Evolutionary conservation across 1,140 invertebrate genomes (phyloP), one percentile per base, ranked within the genome.

Genomic region (Euborellia annulipes): DNA sequence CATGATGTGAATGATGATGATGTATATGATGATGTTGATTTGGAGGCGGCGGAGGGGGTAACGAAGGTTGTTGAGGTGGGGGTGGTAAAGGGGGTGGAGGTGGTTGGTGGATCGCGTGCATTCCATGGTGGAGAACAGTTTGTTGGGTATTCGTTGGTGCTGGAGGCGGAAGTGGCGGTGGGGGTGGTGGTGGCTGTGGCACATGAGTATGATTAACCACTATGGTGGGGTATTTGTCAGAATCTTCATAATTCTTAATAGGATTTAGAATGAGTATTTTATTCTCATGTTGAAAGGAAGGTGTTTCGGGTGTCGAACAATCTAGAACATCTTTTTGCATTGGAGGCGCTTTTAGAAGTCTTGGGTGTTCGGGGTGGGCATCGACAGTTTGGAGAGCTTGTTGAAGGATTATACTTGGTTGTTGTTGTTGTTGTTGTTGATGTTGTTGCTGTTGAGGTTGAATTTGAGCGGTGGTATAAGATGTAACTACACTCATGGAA

Each of bases 81-180:
- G 22, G 14, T 23, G 13, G 34, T 37, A 18, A 14, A 21, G 23
- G 2, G 36, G 18, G 21, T 38, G 16, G 14, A 58, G 41, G 27
- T 55, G 55, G 62, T 52, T 51, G 59, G 53, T 46, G 62, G 54
- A 47, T 61, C 59, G 41, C 55, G 58, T 47, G 60, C 52, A 27
- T 49, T 62, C 52, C 48, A 63, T 56, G n/a, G 59, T 56, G 39
- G 60, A 53, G 51, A 65, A 57, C 54, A 63, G 59, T 19, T 60
- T 57, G 32, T 58, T 58, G 43, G 55, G 62, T 11, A 63, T 27
- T 57, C 36, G 65, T 60, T 49, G 45, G 56, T 51, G 40, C 21
- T 23, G 50, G 23, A 50, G 45, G 56, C 50, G 40, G 20, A 17
- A 47, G 23, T 7, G 43, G 41, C 11, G 41, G 43, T 43, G 34